Evolutionary conservation across 2,888 invertebrate species (phyloP).

Genomic region (Alviniconcha strummeri): DNA sequence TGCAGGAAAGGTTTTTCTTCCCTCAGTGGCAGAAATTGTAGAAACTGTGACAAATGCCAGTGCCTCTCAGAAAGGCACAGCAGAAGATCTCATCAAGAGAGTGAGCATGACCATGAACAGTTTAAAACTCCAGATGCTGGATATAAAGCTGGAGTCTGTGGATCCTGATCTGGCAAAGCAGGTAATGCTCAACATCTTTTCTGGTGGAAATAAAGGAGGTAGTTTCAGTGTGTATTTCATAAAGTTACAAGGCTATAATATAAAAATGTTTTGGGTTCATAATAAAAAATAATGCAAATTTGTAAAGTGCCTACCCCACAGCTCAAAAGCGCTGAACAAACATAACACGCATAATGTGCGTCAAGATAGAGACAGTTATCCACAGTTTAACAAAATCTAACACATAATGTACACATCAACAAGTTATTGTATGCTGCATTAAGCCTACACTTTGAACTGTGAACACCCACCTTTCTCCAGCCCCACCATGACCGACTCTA

Average conservation of each 20-base stretch:
- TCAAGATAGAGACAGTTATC: too few relatives aligned
- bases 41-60: not conserved
- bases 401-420: too few relatives aligned
- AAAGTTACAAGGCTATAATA: too few relatives aligned
- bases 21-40: not conserved
- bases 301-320: too few relatives aligned
- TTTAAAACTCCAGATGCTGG: slow-evolving; percentile 3
- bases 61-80: not conserved
- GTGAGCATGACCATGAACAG: slow-evolving; percentile 2
- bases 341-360: not conserved
- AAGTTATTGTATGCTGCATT: too few relatives aligned
- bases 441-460: too few relatives aligned
- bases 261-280: not conserved
- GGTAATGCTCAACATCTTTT: too few relatives aligned
- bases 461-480: too few relatives aligned
- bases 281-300: not conserved
- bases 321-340: not conserved
- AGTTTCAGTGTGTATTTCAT: too few relatives aligned
- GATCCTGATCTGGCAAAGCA: not conserved
- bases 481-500: too few relatives aligned
- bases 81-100: not conserved
- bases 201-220: too few relatives aligned
- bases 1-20: slow-evolving; percentile 2
- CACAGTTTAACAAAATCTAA: too few relatives aligned
- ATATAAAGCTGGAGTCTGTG: not conserved